A percentile compares a stretch with the other conserved stretches of the same genome.
Conservation (phyloP, 92 coral and sea anemone genomes). For the Phenganax marumi region DNA sequence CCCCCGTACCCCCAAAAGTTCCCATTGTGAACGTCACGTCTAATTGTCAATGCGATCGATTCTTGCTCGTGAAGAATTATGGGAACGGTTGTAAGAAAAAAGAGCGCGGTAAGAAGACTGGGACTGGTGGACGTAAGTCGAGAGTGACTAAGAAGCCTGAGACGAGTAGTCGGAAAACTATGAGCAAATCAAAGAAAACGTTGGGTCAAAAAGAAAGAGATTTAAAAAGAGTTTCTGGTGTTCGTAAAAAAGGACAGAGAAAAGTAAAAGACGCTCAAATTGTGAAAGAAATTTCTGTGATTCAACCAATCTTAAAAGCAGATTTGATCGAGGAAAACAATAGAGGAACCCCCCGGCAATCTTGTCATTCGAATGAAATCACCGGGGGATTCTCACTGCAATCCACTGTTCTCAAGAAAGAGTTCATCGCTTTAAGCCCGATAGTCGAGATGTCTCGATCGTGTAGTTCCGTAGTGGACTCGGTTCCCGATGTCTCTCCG, state of each 20-base stretch:
- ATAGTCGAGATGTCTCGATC: conserved; percentile 81
- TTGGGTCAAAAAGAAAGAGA: conserved; percentile 12
- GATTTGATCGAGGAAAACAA: conserved; percentile 11
- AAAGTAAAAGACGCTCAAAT: conserved; percentile 4
- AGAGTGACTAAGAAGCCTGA: conserved; percentile 14
- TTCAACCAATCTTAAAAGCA: conserved; percentile 9
- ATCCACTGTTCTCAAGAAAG: conserved; percentile 55
- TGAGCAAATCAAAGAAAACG: conserved; percentile 15
- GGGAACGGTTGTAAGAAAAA: conserved; percentile 40
- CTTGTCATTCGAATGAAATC: conserved; percentile 43
- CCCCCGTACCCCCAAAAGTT: conserved; percentile 74
- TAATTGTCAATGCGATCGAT: conserved; percentile 61
- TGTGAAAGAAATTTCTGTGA: conserved; percentile 30
- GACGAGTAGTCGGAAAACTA: conserved; percentile 43
- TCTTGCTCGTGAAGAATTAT: conserved; percentile 33
- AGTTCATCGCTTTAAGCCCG: conserved; percentile 66
- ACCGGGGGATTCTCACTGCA: conserved; percentile 47
- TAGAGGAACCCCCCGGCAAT: conserved; percentile 33
- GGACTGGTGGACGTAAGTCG: conserved; percentile 15
- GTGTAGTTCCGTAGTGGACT: conserved; percentile 7
- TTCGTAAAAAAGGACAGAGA: conserved; percentile 22
- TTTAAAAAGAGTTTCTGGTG: conserved; percentile 6
- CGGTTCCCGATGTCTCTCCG: not conserved
- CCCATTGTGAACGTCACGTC: conserved; percentile 50
- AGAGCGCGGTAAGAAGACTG: conserved; percentile 24